A percentile compares a stretch with the other conserved stretches of the same genome.
phyloP scores from a whole-genome alignment of 2,113 vertebrate species.

The Antigone vipio region DNA sequence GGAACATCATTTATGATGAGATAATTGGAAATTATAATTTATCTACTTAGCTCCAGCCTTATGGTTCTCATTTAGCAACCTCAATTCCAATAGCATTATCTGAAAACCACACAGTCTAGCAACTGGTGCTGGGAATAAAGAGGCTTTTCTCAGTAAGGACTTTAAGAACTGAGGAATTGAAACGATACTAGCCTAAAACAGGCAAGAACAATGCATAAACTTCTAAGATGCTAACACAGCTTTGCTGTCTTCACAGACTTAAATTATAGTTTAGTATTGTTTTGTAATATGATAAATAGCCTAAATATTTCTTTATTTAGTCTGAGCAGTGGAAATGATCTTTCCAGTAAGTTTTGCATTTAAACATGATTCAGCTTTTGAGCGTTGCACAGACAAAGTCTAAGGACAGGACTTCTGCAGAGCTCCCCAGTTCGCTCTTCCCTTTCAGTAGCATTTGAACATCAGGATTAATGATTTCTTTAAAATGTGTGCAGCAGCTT shows the following conservation, averaged over 20 bases:
- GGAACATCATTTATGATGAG: not conserved
- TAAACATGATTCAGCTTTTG: not conserved
- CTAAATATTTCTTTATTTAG: not conserved
- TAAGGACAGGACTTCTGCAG: not conserved
- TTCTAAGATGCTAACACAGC: not conserved
- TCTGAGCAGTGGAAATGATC: not conserved
- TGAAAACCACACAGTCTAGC: not conserved
- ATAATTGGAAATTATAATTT: slow-evolving; percentile 11
- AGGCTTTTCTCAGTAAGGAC: slow-evolving; percentile 28
- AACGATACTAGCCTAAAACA: not conserved
- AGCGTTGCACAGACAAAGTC: not conserved
- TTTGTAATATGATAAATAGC: not conserved
- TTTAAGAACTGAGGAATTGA: not conserved
- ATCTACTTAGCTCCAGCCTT: slow-evolving; percentile 19
- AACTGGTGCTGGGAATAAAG: slow-evolving; percentile 24
- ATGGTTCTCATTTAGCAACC: slow-evolving; percentile 42
- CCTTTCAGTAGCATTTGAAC: not conserved
- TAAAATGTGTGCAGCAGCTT: not conserved
- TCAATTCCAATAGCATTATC: slow-evolving; percentile 27
- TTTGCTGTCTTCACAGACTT: not conserved
- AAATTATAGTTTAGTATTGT: not conserved
- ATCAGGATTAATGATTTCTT: not conserved
- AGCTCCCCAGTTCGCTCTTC: not conserved
- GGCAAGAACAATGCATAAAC: not conserved
- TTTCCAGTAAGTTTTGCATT: not conserved